These are phyloP conservation scores for Selenia dentaria DNA, from an alignment of 2,888 invertebrate species.

Conservation along the genomic window DNA sequence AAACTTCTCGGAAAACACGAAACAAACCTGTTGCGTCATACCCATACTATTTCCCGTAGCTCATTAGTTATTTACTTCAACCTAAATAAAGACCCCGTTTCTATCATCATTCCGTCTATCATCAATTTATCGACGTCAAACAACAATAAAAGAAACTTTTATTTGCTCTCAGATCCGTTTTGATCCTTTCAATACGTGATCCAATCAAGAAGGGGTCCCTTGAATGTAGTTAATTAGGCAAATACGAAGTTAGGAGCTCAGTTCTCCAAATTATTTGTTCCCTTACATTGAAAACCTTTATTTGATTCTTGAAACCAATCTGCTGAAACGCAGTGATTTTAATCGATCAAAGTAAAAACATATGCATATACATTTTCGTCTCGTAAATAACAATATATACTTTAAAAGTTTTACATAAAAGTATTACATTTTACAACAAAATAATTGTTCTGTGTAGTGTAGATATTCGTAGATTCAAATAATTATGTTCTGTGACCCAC, in stretches of 20 bases:
- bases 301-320: constrained; percentile 4
- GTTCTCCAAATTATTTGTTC: constrained; percentile 55
- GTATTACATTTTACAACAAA: no score
- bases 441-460: no score
- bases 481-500: no score
- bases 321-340: background rate
- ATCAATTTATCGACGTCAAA: constrained; percentile 52
- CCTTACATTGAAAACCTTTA: constrained; percentile 46
- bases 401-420: no score
- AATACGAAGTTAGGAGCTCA: constrained; percentile 63
- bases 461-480: no score
- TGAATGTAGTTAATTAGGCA: constrained; percentile 76
- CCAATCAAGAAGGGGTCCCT: constrained; percentile 68
- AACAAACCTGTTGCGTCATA: constrained; percentile 27
- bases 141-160: constrained; percentile 70
- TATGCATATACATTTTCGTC: no score
- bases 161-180: constrained; percentile 63
- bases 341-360: no score
- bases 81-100: constrained; percentile 19
- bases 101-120: constrained; percentile 41
- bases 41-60: constrained; percentile 18
- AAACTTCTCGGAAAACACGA: constrained; percentile 16
- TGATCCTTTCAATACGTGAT: constrained; percentile 73
- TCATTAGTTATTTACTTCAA: constrained; percentile 2
- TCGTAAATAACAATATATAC: no score